Percentiles rank a stretch among this genome's conserved stretches.
Conservation (phyloP, 1,140 invertebrate genomes). For the Melipona quadrifasciata region DNA sequence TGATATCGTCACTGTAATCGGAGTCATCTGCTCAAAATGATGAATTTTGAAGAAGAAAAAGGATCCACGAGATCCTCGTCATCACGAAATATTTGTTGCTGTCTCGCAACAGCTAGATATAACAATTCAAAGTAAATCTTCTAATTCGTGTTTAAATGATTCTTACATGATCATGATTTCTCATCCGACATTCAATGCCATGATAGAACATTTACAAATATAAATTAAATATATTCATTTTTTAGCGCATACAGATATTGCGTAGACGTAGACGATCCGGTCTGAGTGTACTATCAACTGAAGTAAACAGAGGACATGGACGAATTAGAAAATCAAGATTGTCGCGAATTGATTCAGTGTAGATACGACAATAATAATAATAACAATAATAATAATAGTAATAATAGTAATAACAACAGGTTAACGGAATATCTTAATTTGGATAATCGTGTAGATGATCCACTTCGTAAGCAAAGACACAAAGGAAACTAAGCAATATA, state of each 20-base stretch:
- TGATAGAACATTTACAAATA: not conserved
- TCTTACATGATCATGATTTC: constrained; percentile 22
- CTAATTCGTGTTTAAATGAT: constrained; percentile 46
- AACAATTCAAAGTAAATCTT: constrained; percentile 48
- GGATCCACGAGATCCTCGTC: constrained; percentile 42
- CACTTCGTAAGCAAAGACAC: constrained; percentile 31
- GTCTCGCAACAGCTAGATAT: constrained; percentile 49
- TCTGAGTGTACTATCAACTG: constrained; percentile 11
- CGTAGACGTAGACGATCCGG: constrained; percentile 19
- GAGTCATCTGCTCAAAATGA: constrained; percentile 39
- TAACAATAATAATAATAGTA: constrained; percentile 7
- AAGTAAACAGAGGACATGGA: constrained; percentile 22
- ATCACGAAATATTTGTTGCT: constrained; percentile 50
- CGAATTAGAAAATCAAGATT: constrained; percentile 20
- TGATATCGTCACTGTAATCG: constrained; percentile 36
- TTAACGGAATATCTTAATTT: constrained; percentile 26
- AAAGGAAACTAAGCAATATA: not conserved
- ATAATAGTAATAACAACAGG: constrained; percentile 18
- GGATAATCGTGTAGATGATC: constrained; percentile 30
- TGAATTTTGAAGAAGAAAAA: constrained; percentile 36
- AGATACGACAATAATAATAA: constrained; percentile 9
- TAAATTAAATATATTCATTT: constrained; percentile 17
- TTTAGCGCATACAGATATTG: constrained; percentile 36
- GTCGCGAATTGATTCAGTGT: constrained; percentile 1
- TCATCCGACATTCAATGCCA: constrained; percentile 18